phyloP scores from a whole-genome alignment of 1,140 invertebrate species.

The Nylanderia fulva region DNA sequence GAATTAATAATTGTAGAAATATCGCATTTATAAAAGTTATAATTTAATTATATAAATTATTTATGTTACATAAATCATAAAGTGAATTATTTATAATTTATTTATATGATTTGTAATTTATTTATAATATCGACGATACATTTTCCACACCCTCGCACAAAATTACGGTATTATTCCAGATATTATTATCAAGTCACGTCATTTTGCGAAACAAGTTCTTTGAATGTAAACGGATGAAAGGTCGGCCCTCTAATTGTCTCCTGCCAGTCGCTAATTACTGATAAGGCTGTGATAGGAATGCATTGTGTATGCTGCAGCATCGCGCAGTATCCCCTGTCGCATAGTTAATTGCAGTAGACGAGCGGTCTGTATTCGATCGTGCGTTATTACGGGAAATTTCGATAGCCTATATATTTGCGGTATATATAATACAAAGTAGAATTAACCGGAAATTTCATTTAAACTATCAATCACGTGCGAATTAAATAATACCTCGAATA shows the following conservation, averaged over 20 bases:
- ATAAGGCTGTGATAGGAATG: slow-evolving; percentile 41
- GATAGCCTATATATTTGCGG: not conserved
- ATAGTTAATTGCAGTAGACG: slow-evolving; percentile 49
- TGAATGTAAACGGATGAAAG: slow-evolving; percentile 6
- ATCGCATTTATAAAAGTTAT: not conserved
- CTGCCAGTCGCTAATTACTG: slow-evolving; percentile 46
- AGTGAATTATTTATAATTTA: too few relatives aligned
- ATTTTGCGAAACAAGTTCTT: slow-evolving; percentile 14
- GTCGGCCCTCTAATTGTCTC: slow-evolving; percentile 24
- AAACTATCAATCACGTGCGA: not conserved
- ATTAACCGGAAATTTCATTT: not conserved
- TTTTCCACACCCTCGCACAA: not conserved
- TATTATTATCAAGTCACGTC: not conserved
- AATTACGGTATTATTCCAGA: not conserved
- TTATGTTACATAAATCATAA: not conserved
- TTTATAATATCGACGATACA: not conserved
- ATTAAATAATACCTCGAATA: not conserved
- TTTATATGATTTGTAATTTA: not conserved
- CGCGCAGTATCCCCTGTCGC: slow-evolving; percentile 37
- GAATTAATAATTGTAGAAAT: not conserved
- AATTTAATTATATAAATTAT: too few relatives aligned
- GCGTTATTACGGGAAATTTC: slow-evolving; percentile 25
- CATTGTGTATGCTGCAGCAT: slow-evolving; percentile 38
- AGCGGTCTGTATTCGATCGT: slow-evolving; percentile 38
- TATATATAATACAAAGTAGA: not conserved